These are phyloP conservation scores for Coptotermes formosanus DNA, from an alignment of 1,140 invertebrate species.

Conservation along the genomic window DNA sequence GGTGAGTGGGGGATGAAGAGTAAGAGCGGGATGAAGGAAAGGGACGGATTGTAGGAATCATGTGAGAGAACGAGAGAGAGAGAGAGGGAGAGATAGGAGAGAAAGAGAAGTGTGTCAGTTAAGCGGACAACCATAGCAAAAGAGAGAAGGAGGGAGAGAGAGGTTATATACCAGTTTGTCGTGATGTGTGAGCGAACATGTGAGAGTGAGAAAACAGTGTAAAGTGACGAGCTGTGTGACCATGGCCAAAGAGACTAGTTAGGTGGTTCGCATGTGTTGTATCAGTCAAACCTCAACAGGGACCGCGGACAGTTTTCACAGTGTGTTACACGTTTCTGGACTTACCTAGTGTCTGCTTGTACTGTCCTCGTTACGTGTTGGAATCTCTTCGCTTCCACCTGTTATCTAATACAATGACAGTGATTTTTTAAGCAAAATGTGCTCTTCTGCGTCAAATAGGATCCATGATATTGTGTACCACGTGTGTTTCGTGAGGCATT, in stretches of 20 bases:
- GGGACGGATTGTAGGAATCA: slow-evolving; percentile 29
- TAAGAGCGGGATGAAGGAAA: slow-evolving; percentile 31
- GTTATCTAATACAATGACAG: background rate
- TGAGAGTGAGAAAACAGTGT: slow-evolving; percentile 9
- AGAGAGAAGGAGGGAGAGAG: background rate
- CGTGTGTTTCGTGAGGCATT: no score
- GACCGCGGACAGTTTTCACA: background rate
- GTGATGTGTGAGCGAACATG: slow-evolving; percentile 2
- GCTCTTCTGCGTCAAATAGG: background rate
- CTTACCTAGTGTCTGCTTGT: background rate
- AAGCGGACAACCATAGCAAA: background rate
- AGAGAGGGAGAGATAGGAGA: slow-evolving; percentile 42
- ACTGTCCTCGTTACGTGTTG: background rate
- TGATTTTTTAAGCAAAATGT: background rate
- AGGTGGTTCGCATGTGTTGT: background rate
- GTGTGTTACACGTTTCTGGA: background rate
- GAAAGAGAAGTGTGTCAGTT: slow-evolving; percentile 32
- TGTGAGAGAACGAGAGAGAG: slow-evolving; percentile 43
- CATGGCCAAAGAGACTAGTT: background rate
- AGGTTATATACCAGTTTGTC: background rate
- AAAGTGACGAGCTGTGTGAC: background rate
- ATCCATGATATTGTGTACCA: no score
- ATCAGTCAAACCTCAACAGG: background rate
- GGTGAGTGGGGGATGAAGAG: slow-evolving; percentile 33
- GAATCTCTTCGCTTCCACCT: background rate